Evolutionary conservation across 2,113 vertebrate species (phyloP), one percentile per base, ranked within the genome.

Genomic region (Alectura lathami): DNA sequence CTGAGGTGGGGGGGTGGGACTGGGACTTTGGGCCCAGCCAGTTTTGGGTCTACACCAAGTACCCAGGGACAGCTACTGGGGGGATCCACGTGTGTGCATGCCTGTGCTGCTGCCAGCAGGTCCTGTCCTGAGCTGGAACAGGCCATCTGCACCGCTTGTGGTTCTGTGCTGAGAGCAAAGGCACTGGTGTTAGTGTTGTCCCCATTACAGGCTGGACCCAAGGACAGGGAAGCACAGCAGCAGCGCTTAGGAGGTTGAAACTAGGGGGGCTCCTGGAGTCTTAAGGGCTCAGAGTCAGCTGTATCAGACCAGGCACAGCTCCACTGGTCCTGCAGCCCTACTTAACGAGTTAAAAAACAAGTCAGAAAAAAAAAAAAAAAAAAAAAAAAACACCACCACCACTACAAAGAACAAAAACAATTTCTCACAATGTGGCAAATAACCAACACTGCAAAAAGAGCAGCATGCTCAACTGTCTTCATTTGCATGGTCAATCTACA

Each of bases 91-190:
- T 36, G 13, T 36, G 11, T 36, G 27, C 63, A 47, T 8, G 8
- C 17, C n/a, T 51, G 7, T 57, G 45, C 7, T 34, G 50, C 45
- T 56, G 32, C 17, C 36, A 26, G 15, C 2, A 75, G 48, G 27
- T 60, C 34, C 40, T 23, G 5, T 23, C 21, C 76, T 60, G 7
- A 79, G 20, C 27, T 56, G 34, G 23, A 59, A 32, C 6, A 3
- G 20, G 14, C 56, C 9, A 4, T 5, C 13, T 0, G 1, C 20
- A 62, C 42, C 78, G 8, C 67, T 32, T 2, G 1, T 45, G 27
- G 63, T 80, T 93, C 47, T 67, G 73, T 38, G 42, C 17, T 38
- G 40, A 5, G 20, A 62, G 29, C 26, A 67, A 72, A 80, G n/a
- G 47, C 62, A 80, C 5, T 18, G 23, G 11, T 3, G 6, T 72